phyloP scores from a whole-genome alignment of 1,140 invertebrate species.

The Cydia amplana region DNA sequence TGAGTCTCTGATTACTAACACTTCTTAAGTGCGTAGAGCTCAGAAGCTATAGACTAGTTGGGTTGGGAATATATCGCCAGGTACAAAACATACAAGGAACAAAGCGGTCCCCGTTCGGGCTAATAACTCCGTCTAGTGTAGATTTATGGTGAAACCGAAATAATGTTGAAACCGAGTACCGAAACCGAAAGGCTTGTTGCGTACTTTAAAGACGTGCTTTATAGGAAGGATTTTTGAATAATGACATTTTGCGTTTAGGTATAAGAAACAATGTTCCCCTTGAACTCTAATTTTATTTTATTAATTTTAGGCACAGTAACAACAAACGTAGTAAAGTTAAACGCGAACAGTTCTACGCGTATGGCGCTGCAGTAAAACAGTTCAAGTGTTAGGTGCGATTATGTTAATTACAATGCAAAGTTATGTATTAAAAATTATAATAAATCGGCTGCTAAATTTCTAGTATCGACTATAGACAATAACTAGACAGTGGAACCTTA shows the following conservation, averaged over 20 bases:
- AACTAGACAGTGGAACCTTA: too few species aligned
- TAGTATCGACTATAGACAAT: too few species aligned
- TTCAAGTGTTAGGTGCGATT: background rate
- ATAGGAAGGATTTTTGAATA: background rate
- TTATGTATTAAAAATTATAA: too few species aligned
- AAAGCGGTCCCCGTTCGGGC: slow-evolving; percentile 29
- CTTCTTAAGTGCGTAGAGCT: background rate
- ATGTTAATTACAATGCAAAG: too few species aligned
- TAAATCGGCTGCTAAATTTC: too few species aligned
- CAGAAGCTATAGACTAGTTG: background rate
- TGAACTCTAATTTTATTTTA: too few species aligned
- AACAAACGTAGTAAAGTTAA: too few species aligned
- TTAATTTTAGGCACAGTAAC: too few species aligned
- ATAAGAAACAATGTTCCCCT: background rate
- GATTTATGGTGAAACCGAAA: slow-evolving; percentile 3
- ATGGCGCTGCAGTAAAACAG: background rate
- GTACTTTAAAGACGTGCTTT: background rate
- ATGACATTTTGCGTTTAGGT: background rate
- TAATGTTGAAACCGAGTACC: background rate
- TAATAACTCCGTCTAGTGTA: slow-evolving; percentile 23
- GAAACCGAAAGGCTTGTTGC: background rate
- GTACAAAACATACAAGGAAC: slow-evolving; percentile 25
- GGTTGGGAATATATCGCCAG: background rate
- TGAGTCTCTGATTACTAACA: background rate
- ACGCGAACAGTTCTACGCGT: background rate